Percentiles rank a stretch among this genome's conserved stretches.
These are phyloP conservation scores for Eolophus roseicapilla DNA, from an alignment of 2,113 vertebrate species.

Conservation along the genomic window DNA sequence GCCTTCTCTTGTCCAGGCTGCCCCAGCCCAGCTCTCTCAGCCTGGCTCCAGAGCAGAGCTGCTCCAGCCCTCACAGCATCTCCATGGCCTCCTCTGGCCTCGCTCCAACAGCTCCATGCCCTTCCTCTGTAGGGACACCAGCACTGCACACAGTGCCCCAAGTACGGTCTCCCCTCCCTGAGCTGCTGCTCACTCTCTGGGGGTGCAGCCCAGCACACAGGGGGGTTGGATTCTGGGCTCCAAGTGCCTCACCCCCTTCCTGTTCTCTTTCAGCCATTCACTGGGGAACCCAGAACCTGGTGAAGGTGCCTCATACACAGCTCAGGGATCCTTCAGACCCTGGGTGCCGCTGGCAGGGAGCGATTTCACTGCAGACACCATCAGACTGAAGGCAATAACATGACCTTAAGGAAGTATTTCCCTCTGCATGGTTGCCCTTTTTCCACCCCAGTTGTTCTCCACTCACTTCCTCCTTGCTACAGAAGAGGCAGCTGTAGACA, in stretches of 20 bases:
- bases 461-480: neutral
- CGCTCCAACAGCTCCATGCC: neutral
- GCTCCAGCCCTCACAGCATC: neutral
- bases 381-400: neutral
- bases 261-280: neutral
- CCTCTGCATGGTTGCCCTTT: neutral
- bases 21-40: too few species aligned
- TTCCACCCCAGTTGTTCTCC: neutral
- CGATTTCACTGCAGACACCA: neutral
- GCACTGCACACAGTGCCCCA: neutral
- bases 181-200: neutral
- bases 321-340: neutral
- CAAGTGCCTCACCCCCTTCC: neutral
- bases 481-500: neutral
- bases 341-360: neutral
- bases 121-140: neutral
- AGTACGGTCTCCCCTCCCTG: neutral
- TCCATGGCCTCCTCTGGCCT: rapidly evolving
- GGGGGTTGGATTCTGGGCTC: neutral
- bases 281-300: rapidly evolving
- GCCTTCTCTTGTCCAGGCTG: too few species aligned
- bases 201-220: neutral
- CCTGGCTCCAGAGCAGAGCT: neutral
- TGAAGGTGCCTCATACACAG: rapidly evolving
- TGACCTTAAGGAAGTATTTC: rapidly evolving